These are phyloP conservation scores for Diplogasteroides magnus DNA, from an alignment of 1,140 invertebrate species.

Conservation along the genomic window DNA sequence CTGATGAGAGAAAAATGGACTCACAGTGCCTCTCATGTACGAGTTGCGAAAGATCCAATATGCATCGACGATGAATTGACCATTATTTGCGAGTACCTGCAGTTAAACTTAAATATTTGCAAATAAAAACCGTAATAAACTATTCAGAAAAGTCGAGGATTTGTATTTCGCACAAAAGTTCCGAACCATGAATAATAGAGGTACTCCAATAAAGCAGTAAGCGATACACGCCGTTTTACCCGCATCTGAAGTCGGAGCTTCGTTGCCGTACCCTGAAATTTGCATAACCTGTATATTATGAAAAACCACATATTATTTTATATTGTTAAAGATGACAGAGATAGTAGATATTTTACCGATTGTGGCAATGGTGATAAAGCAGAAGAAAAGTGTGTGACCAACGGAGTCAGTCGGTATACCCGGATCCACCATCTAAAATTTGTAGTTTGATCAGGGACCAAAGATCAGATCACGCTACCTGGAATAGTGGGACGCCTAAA, in stretches of 20 bases:
- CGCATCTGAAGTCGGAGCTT: constrained; percentile 5
- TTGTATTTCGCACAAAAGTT: not conserved
- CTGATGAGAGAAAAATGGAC: too few species aligned
- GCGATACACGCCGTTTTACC: constrained; percentile 22
- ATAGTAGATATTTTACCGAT: constrained; percentile 28
- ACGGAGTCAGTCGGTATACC: too few species aligned
- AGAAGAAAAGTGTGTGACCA: constrained; percentile 16
- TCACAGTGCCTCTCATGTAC: constrained; percentile 7
- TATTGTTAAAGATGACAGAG: too few species aligned
- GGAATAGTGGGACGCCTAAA: not conserved
- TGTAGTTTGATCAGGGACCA: not conserved
- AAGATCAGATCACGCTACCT: not conserved
- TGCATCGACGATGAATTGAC: constrained; percentile 17
- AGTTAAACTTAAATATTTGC: not conserved
- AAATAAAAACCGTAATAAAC: not conserved
- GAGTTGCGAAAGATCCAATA: constrained; percentile 19
- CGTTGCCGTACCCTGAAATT: constrained; percentile 30
- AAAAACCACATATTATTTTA: too few species aligned
- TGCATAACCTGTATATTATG: too few species aligned
- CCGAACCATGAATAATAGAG: constrained; percentile 20
- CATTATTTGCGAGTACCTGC: constrained; percentile 17
- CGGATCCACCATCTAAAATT: not conserved
- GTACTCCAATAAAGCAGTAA: constrained; percentile 26
- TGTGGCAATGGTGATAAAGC: constrained; percentile 27
- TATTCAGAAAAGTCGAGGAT: too few species aligned